A percentile compares a stretch with the other conserved stretches of the same genome.
phyloP scores from a whole-genome alignment of 2,888 invertebrate genomes.

The Oasisia sp. region DNA sequence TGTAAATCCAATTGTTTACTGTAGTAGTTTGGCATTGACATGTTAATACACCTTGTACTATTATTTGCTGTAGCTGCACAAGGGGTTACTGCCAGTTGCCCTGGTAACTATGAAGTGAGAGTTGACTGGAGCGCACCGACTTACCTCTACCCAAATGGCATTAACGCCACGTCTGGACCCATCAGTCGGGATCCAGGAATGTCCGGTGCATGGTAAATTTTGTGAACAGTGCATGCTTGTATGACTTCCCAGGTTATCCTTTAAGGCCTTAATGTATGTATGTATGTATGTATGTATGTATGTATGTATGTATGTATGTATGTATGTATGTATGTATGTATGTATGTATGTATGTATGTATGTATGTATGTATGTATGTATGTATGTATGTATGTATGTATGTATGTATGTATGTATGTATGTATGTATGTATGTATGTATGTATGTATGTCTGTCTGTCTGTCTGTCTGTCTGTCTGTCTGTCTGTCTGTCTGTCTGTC shows the following conservation, averaged over 20 bases:
- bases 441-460: no score
- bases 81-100: conserved; percentile 41
- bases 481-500: no score
- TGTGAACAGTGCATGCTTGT: background rate
- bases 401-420: no score
- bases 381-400: no score
- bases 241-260: background rate
- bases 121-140: conserved; percentile 45
- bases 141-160: background rate
- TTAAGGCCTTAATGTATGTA: background rate
- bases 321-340: no score
- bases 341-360: no score
- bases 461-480: no score
- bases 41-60: no score
- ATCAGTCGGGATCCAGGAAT: background rate
- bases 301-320: no score
- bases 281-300: no score
- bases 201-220: background rate
- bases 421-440: no score
- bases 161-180: background rate
- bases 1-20: background rate
- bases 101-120: conserved; percentile 42
- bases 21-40: background rate
- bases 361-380: no score
- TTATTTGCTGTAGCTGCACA: conserved; percentile 37